Conservation (phyloP, 2,113 vertebrate genomes). For the Ciconia boyciana region DNA sequence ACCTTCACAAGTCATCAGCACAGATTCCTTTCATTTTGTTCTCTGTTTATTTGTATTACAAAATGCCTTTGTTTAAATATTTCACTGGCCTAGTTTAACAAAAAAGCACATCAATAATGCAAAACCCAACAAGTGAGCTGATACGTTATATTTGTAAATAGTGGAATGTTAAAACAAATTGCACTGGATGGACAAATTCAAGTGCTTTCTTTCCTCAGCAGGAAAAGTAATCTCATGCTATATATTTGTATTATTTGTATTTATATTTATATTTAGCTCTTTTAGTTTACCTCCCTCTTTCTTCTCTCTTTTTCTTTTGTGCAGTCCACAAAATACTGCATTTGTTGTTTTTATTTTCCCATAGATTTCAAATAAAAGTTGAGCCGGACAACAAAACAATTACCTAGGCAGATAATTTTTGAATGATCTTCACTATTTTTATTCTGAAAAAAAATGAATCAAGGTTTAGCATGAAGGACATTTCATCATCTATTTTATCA, state of each 20-base stretch:
- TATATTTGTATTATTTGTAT: background rate
- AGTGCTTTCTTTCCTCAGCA: background rate
- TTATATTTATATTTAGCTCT: background rate
- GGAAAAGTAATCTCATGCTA: background rate
- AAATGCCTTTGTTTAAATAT: slow-evolving; percentile 23
- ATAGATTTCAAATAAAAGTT: background rate
- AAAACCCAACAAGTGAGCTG: background rate
- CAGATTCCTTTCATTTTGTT: background rate
- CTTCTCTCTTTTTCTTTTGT: background rate
- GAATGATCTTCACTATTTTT: background rate
- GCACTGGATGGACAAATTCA: background rate
- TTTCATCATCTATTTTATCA: background rate
- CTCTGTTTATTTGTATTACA: background rate
- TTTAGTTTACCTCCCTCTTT: background rate
- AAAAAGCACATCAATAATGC: slow-evolving; percentile 31
- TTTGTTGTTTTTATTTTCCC: background rate
- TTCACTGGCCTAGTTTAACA: slow-evolving; percentile 22
- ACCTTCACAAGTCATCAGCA: background rate
- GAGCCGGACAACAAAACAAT: background rate
- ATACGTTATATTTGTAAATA: background rate
- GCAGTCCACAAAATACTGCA: background rate
- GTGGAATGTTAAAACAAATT: background rate
- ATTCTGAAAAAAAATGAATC: background rate
- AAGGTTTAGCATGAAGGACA: background rate
- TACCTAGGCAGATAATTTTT: background rate